Conservation (phyloP, 2,797 vertebrate species). For the Leuciscus waleckii region DNA sequence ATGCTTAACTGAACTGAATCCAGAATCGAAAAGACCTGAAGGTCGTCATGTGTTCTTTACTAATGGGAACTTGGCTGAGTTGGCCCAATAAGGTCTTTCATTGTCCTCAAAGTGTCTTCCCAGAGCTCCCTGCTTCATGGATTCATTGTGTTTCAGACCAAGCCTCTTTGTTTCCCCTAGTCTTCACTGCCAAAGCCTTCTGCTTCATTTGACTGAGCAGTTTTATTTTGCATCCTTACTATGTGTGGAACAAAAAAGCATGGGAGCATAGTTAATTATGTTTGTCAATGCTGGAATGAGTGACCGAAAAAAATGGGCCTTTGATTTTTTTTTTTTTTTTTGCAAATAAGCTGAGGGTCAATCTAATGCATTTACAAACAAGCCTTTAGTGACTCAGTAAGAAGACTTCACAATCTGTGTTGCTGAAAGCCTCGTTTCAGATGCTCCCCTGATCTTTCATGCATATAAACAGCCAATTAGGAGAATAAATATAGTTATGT, state of each 20-base stretch:
- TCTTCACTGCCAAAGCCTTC: slow-evolving; percentile 42
- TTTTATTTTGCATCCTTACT: slow-evolving; percentile 32
- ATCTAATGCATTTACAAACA: slow-evolving; percentile 11
- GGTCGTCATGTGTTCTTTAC: slow-evolving; percentile 15
- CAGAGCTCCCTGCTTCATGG: slow-evolving; percentile 29
- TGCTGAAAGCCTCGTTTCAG: slow-evolving; percentile 11
- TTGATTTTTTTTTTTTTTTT: not conserved
- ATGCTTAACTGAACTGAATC: slow-evolving; percentile 25
- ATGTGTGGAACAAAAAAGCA: slow-evolving; percentile 29
- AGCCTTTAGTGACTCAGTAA: not conserved
- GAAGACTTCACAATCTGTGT: not conserved
- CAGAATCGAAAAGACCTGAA: slow-evolving; percentile 23
- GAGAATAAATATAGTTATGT: not conserved
- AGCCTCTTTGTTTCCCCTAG: slow-evolving; percentile 26
- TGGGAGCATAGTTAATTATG: slow-evolving; percentile 46
- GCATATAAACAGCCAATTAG: not conserved
- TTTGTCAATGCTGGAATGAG: slow-evolving; percentile 24
- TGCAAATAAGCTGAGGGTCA: slow-evolving; percentile 22
- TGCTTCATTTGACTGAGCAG: slow-evolving; percentile 32
- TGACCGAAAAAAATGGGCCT: slow-evolving; percentile 8
- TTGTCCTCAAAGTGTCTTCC: slow-evolving; percentile 28
- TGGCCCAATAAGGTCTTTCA: slow-evolving; percentile 26
- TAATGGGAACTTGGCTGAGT: slow-evolving; percentile 42
- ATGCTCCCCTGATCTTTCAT: slow-evolving; percentile 25
- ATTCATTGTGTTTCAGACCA: slow-evolving; percentile 47